Evolutionary conservation across 2,113 vertebrate genomes (phyloP).

Genomic region (Alethe diademata): DNA sequence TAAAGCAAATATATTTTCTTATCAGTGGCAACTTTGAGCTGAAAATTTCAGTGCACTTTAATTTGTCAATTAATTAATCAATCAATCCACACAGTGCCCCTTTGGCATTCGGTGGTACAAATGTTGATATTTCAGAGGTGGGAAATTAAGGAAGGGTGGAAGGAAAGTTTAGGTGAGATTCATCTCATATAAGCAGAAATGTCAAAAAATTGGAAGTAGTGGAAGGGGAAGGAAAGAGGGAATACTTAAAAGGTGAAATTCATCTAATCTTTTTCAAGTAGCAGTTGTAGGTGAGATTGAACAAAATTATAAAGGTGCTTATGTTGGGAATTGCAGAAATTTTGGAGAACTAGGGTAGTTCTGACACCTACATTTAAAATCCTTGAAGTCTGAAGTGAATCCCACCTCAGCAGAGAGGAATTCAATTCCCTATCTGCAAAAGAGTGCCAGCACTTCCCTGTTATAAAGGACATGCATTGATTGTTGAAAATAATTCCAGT

Average conservation of each 20-base stretch:
- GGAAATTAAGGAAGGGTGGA: neutral
- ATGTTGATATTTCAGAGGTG: neutral
- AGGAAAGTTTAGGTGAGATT: neutral
- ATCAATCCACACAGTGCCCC: neutral
- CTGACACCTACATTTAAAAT: neutral
- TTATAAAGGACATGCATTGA: fast-evolving
- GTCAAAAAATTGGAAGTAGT: neutral
- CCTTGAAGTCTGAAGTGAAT: neutral
- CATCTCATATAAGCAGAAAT: neutral
- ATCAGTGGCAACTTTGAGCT: neutral
- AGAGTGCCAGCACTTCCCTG: neutral
- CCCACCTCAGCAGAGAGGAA: neutral
- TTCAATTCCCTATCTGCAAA: neutral
- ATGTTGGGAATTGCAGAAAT: neutral
- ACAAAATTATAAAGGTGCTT: neutral
- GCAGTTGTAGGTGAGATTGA: neutral
- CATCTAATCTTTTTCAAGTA: neutral
- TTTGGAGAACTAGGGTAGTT: neutral
- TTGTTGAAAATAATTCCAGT: neutral
- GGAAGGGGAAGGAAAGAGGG: neutral
- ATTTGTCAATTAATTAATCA: neutral
- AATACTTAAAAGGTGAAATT: neutral
- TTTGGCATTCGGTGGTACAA: neutral
- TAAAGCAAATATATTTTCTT: neutral
- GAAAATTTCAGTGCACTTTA: neutral